A percentile compares a stretch with the other conserved stretches of the same genome.
Evolutionary conservation across 2,888 invertebrate genomes (phyloP).

Genomic region (Iphiclides podalirius): DNA sequence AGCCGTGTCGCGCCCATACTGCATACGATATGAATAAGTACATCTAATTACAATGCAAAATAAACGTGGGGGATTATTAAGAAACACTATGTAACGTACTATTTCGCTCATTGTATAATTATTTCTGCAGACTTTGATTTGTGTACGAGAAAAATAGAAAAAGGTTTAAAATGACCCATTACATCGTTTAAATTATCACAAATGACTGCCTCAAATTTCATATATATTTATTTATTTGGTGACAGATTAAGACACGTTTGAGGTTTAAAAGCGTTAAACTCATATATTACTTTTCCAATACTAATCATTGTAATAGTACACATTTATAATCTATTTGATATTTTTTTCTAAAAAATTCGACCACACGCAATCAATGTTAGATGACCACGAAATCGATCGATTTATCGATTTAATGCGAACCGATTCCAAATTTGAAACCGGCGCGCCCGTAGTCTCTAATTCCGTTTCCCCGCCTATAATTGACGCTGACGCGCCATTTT

Average conservation of each 20-base stretch:
- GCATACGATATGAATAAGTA: constrained; percentile 56
- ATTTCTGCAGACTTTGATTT: too few relatives aligned
- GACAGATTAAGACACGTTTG: too few relatives aligned
- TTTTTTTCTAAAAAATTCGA: constrained; percentile 73
- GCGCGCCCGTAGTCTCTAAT: constrained; percentile 70
- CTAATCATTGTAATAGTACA: constrained; percentile 68
- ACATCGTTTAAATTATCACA: too few relatives aligned
- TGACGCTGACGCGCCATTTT: constrained; percentile 71
- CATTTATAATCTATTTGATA: constrained; percentile 54
- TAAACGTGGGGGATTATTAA: neutral
- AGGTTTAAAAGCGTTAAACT: too few relatives aligned
- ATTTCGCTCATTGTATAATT: too few relatives aligned
- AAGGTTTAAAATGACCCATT: too few relatives aligned
- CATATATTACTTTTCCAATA: too few relatives aligned
- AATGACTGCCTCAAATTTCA: too few relatives aligned
- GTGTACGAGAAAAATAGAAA: too few relatives aligned
- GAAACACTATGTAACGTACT: too few relatives aligned
- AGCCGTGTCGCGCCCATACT: constrained; percentile 43
- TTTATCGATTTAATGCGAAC: constrained; percentile 78
- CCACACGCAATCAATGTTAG: constrained; percentile 68
- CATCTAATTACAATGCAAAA: constrained; percentile 45
- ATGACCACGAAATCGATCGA: constrained; percentile 67
- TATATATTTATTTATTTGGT: too few relatives aligned
- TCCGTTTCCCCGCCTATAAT: constrained; percentile 78
- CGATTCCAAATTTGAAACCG: constrained; percentile 77